Percentiles rank a stretch among this genome's conserved stretches.
phyloP scores from a whole-genome alignment of 1,140 invertebrate species.

The Diachasma alloeum region DNA sequence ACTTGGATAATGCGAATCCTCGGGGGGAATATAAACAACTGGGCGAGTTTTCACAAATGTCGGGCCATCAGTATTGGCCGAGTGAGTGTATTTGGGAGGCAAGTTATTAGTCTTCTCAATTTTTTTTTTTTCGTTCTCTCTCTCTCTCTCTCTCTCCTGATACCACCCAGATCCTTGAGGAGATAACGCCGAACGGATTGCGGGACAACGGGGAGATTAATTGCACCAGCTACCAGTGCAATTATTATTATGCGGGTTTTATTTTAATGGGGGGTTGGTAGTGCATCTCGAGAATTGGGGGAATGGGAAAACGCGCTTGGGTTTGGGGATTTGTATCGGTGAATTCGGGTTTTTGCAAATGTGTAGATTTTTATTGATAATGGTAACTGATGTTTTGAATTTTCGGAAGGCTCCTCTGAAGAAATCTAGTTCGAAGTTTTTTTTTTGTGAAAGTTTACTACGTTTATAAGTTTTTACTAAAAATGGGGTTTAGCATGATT shows the following conservation, averaged over 20 bases:
- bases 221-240: slow-evolving; percentile 16
- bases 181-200: not conserved
- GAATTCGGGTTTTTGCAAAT: too few relatives aligned
- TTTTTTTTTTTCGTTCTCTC: not conserved
- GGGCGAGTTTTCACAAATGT: not conserved
- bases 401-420: too few relatives aligned
- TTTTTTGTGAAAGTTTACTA: too few relatives aligned
- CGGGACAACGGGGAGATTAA: slow-evolving; percentile 12
- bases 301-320: too few relatives aligned
- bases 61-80: not conserved
- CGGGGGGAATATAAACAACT: not conserved
- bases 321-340: too few relatives aligned
- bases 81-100: not conserved
- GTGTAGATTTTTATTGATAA: too few relatives aligned
- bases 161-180: not conserved
- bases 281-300: too few relatives aligned
- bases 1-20: not conserved
- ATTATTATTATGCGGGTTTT: slow-evolving; percentile 17
- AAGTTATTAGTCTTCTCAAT: not conserved
- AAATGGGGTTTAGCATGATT: too few relatives aligned
- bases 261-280: not conserved
- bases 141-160: not conserved
- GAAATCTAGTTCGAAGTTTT: too few relatives aligned
- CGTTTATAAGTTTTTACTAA: too few relatives aligned
- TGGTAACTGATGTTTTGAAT: too few relatives aligned